Evolutionary conservation across 30 jellyfish, hydroid and myxozoan species (phyloP).

Genomic region (Catostylus mosaicus): DNA sequence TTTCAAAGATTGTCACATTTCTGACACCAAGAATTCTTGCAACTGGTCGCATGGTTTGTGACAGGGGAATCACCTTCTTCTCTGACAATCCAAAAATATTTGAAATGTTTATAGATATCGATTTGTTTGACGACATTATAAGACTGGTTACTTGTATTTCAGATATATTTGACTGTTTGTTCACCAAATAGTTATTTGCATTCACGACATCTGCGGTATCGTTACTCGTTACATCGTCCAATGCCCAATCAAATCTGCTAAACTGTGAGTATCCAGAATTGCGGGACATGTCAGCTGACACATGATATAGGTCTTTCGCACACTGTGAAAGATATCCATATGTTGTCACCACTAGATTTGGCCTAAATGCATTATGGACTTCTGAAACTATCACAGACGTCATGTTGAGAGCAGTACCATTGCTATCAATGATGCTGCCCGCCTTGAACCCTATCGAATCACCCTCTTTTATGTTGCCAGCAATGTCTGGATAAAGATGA

Average conservation of each 20-base stretch:
- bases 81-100: slow-evolving; percentile 26
- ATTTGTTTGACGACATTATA: slow-evolving; percentile 16
- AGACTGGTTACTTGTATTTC: slow-evolving; percentile 28
- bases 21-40: slow-evolving; percentile 47
- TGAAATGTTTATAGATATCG: slow-evolving; percentile 19
- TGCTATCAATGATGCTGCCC: slow-evolving; percentile 8
- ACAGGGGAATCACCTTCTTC: background rate
- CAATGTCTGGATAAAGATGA: slow-evolving; percentile 29
- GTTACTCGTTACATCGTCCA: background rate
- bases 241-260: slow-evolving; percentile 18
- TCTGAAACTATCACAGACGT: background rate
- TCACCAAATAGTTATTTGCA: slow-evolving; percentile 12
- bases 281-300: slow-evolving; percentile 22
- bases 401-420: background rate
- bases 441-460: slow-evolving; percentile 8
- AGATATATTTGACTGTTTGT: slow-evolving; percentile 24
- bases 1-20: background rate
- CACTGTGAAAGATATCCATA: slow-evolving; percentile 29
- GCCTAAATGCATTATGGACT: background rate
- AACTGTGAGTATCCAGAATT: slow-evolving; percentile 35
- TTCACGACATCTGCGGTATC: background rate
- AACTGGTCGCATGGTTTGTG: background rate
- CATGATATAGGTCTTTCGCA: slow-evolving; percentile 9
- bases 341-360: slow-evolving; percentile 17
- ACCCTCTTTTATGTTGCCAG: slow-evolving; percentile 25